phyloP scores from a whole-genome alignment of 2,113 vertebrate species.

The Lota lota region DNA sequence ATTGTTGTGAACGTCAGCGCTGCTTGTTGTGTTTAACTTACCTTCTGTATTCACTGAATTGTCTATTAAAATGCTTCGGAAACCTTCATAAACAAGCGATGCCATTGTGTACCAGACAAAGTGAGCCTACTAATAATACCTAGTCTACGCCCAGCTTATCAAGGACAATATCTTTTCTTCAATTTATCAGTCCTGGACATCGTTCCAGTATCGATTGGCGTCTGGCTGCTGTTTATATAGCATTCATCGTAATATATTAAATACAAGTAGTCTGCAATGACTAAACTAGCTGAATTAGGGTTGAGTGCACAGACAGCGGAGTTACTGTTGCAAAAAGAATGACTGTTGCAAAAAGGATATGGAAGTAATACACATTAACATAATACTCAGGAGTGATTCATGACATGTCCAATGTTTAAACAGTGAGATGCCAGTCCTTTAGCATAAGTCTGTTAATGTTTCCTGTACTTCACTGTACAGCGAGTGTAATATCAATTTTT shows the following conservation, averaged over 20 bases:
- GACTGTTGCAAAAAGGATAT: too few species aligned
- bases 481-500: slow-evolving; percentile 10
- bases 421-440: neutral
- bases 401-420: too few species aligned
- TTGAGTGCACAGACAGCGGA: too few species aligned
- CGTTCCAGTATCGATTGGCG: slow-evolving; percentile 50
- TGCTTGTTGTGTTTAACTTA: too few species aligned
- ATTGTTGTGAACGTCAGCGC: too few species aligned
- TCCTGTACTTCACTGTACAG: neutral
- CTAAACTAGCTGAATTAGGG: too few species aligned
- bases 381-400: too few species aligned
- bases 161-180: slow-evolving; percentile 44
- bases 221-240: slow-evolving; percentile 38
- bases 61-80: too few species aligned
- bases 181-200: slow-evolving; percentile 54
- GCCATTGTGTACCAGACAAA: slow-evolving; percentile 50
- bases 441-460: neutral
- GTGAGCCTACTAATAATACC: slow-evolving; percentile 46
- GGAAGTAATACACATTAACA: too few species aligned
- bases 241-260: slow-evolving; percentile 10
- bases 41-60: too few species aligned
- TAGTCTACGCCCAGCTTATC: slow-evolving; percentile 58
- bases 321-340: too few species aligned
- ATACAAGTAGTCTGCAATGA: slow-evolving; percentile 15
- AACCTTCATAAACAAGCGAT: neutral